phyloP scores from a whole-genome alignment of 2,888 invertebrate species.

The Eupithecia inturbata region DNA sequence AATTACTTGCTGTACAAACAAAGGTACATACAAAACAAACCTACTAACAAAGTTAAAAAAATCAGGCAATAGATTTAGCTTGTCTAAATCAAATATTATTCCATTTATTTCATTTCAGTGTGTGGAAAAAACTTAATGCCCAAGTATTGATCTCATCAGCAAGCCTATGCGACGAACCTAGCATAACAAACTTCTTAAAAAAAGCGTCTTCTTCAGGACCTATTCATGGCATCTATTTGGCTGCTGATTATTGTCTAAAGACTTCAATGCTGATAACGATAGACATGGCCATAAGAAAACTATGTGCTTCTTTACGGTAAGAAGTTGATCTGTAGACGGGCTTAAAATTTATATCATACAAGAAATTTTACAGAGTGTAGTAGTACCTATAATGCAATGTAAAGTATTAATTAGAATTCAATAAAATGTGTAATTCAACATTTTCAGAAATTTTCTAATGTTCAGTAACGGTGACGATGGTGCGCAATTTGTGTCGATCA shows the following conservation, averaged over 20 bases:
- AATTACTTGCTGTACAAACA: conserved; percentile 41
- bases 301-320: conserved; percentile 33
- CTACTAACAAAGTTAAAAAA: conserved; percentile 39
- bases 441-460: conserved; percentile 26
- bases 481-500: conserved; percentile 16
- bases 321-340: neutral
- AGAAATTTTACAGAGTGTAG: neutral
- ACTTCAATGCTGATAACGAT: conserved; percentile 6
- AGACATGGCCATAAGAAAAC: conserved; percentile 23
- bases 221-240: conserved; percentile 35
- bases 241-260: conserved; percentile 17
- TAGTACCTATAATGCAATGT: too few species aligned
- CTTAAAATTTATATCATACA: neutral
- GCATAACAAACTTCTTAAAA: conserved; percentile 22
- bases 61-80: too few species aligned
- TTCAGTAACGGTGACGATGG: conserved; percentile 25
- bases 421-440: neutral
- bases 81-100: neutral
- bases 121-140: conserved; percentile 41
- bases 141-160: conserved; percentile 35
- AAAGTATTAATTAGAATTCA: neutral
- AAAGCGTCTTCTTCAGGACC: conserved; percentile 14
- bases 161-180: conserved; percentile 29
- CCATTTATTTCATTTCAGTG: conserved; percentile 35
- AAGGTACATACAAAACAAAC: conserved; percentile 30